Evolutionary conservation across 2,888 invertebrate species (phyloP).

Genomic region (Lasiommata megera): DNA sequence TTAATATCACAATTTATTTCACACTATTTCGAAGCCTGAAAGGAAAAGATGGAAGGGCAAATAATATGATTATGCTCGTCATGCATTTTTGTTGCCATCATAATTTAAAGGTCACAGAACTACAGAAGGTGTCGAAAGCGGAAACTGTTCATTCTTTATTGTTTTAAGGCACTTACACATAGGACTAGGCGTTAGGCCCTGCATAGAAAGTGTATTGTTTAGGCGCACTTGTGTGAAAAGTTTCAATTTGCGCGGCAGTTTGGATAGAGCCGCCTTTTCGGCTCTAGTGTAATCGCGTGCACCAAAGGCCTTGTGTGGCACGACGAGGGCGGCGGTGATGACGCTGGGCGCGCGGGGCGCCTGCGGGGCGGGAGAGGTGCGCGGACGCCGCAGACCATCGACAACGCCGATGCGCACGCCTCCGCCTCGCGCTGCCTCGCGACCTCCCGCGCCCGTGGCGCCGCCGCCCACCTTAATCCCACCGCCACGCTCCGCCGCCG

Average conservation of each 20-base stretch:
- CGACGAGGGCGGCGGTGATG: conserved; percentile 86
- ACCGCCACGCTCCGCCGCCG: conserved; percentile 64
- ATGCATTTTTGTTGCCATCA: neutral
- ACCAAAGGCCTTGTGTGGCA: conserved; percentile 89
- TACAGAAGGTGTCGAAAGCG: conserved; percentile 1
- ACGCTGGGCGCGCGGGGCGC: conserved; percentile 75
- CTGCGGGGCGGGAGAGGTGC: conserved; percentile 70
- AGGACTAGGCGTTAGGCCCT: conserved; percentile 88
- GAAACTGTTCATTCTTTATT: conserved; percentile 5
- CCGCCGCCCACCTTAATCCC: conserved; percentile 65
- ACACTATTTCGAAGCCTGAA: neutral
- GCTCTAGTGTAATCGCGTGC: conserved; percentile 87
- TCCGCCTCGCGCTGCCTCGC: conserved; percentile 61
- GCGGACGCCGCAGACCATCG: conserved; percentile 61
- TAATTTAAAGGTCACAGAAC: neutral
- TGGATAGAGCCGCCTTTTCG: conserved; percentile 84
- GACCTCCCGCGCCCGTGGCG: conserved; percentile 53
- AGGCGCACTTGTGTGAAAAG: conserved; percentile 87
- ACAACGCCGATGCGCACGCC: conserved; percentile 65
- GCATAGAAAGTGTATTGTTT: conserved; percentile 85
- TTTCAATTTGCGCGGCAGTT: conserved; percentile 84
- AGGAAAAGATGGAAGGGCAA: neutral
- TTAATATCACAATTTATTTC: neutral
- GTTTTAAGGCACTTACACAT: conserved; percentile 81
- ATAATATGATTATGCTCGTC: neutral